Conservation (phyloP, 2,113 vertebrate genomes). For the Polyodon spathula region DNA sequence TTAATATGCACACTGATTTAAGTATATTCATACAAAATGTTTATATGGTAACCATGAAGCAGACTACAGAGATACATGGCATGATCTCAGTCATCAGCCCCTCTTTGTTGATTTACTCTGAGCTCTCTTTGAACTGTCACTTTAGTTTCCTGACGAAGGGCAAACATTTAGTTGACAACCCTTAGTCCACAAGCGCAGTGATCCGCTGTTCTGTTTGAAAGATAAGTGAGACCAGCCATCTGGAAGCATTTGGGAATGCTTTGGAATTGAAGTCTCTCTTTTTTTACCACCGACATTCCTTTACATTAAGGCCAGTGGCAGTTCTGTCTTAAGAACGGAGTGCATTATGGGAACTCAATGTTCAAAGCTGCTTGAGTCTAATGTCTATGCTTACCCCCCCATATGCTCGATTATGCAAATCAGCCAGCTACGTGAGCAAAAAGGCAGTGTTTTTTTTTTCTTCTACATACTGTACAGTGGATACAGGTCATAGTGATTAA, state of each 20-base stretch:
- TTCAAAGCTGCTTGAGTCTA: neutral
- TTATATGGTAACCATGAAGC: no score
- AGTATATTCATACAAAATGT: no score
- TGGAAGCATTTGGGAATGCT: constrained; percentile 26
- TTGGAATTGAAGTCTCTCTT: neutral
- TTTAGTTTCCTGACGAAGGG: neutral
- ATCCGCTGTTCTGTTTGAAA: neutral
- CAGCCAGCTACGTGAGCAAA: no score
- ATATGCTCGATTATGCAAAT: no score
- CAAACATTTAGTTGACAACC: neutral
- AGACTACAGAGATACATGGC: no score
- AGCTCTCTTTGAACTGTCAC: neutral
- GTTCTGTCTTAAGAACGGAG: constrained; percentile 9
- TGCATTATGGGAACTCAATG: neutral
- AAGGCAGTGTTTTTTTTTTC: no score
- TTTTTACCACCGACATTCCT: constrained; percentile 8
- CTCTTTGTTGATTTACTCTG: neutral
- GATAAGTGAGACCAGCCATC: constrained; percentile 22
- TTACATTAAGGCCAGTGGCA: constrained; percentile 7
- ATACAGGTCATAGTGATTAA: no score
- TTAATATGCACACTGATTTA: neutral
- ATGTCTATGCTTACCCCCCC: no score
- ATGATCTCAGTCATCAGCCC: no score
- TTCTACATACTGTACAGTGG: no score
- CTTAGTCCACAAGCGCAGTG: neutral